Evolutionary conservation across 2,888 invertebrate species (phyloP).

Genomic region (Charanyca ferruginea): DNA sequence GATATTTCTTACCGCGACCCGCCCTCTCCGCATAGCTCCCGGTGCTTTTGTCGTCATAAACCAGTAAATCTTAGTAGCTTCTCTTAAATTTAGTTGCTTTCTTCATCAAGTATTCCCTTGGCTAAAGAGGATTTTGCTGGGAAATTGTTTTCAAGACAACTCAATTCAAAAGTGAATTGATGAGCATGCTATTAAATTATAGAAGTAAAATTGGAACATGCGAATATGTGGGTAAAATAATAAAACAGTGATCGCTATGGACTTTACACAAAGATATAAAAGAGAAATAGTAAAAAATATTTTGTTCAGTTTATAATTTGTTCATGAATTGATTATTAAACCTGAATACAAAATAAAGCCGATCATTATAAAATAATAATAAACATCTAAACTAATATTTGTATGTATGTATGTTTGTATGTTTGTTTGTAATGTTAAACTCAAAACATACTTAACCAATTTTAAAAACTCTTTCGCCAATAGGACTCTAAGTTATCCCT

Average conservation of each 20-base stretch:
- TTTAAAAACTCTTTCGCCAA: too few relatives aligned
- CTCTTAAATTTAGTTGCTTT: slow-evolving; percentile 81
- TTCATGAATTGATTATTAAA: background rate
- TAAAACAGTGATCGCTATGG: background rate
- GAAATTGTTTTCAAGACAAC: slow-evolving; percentile 55
- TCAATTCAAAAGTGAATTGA: slow-evolving; percentile 42
- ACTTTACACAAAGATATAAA: background rate
- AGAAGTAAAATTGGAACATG: background rate
- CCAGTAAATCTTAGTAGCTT: slow-evolving; percentile 83
- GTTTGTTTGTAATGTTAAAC: too few relatives aligned
- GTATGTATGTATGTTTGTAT: too few relatives aligned
- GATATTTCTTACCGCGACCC: slow-evolving; percentile 78
- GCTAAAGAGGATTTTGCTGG: slow-evolving; percentile 59
- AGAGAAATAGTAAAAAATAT: too few relatives aligned
- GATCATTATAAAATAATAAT: background rate
- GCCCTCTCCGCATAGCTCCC: slow-evolving; percentile 75
- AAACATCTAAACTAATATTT: too few relatives aligned
- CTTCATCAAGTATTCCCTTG: slow-evolving; percentile 69
- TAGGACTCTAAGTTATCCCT: too few relatives aligned
- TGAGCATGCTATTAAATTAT: slow-evolving; percentile 27
- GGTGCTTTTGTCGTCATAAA: slow-evolving; percentile 83
- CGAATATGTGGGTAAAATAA: slow-evolving; percentile 23
- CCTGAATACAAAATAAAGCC: slow-evolving; percentile 5
- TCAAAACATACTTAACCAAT: too few relatives aligned
- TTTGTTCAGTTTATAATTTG: background rate